A percentile compares a stretch with the other conserved stretches of the same genome.
phyloP scores from a whole-genome alignment of 2,113 vertebrate genomes.

The Euleptes europaea region DNA sequence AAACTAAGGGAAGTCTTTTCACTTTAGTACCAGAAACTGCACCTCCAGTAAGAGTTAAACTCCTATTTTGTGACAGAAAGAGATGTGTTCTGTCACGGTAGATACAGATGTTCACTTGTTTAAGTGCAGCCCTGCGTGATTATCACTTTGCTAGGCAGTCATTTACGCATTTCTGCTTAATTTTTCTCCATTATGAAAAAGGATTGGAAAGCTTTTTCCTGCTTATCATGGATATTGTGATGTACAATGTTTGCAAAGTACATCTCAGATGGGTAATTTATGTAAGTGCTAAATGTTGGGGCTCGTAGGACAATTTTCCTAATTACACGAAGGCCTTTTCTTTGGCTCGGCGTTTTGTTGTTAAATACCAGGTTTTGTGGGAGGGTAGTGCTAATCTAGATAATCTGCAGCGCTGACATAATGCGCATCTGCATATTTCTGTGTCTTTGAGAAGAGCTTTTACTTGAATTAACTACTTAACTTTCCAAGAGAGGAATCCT shows the following conservation, averaged over 20 bases:
- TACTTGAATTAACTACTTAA: neutral
- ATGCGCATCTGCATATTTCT: neutral
- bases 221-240: neutral
- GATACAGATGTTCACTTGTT: neutral
- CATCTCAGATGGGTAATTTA: neutral
- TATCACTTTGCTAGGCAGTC: neutral
- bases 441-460: neutral
- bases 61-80: neutral
- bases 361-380: neutral
- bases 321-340: neutral
- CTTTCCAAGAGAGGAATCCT: neutral
- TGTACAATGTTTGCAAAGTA: neutral
- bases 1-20: neutral
- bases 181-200: neutral
- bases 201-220: neutral
- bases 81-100: neutral
- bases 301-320: neutral
- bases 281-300: slow-evolving; percentile 4
- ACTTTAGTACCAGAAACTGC: neutral
- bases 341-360: neutral
- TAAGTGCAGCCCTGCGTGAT: neutral
- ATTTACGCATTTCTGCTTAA: neutral
- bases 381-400: neutral
- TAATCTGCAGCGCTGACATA: neutral
- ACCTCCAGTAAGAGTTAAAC: neutral